Base-by-base conservation (phyloP, 2,113 vertebrate genomes). In the Dasyprocta punctata region DNA sequence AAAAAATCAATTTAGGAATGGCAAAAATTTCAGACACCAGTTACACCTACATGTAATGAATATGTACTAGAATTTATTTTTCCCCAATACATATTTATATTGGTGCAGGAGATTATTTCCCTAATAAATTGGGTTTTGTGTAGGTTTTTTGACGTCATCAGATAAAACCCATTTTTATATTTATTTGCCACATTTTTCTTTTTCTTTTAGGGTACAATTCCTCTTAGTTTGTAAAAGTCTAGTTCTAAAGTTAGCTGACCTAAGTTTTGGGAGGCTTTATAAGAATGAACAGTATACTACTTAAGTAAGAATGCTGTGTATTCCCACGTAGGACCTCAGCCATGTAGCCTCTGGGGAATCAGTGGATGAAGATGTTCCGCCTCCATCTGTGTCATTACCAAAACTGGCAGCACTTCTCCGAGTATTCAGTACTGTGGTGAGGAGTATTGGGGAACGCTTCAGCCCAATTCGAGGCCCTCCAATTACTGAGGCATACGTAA, bases 361-460 rank as follows among this genome's bases (percentile, higher is more conserved):
- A 0, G 96, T 99, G 20, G 99, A 99, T 92, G 99, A 99, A 98
- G 99, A 99, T 95, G 99, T 99, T 94, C 99, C 99, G 52, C 99
- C 99, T 56, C 99, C 99, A 44, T 99, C 99, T 3, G 99, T 99
- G 95, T 99, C 99, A 0, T 98, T 99, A 80, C 99, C 99, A 19
- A 99, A 99, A 81, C 98, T 99, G 98, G 99, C 99, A 5, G 99
- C 99, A 0, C 99, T 99, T 49, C 99, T 99, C 44, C 99, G 99
- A 2, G 99, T 99, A 30, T 99, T 99, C 98, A 99, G 99, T 86
- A 99, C 99, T 0, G 99, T 99, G 95, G 99, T 99, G 93, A 99
- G 99, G 98, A 99, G 99, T 98, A 99, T 99, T 2, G 99, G 99
- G 86, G 99, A 99, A 67, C 98, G 99, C 19, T 99, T 99, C 98